phyloP scores from a whole-genome alignment of 2,797 vertebrate species.

The Acipenser ruthenus region DNA sequence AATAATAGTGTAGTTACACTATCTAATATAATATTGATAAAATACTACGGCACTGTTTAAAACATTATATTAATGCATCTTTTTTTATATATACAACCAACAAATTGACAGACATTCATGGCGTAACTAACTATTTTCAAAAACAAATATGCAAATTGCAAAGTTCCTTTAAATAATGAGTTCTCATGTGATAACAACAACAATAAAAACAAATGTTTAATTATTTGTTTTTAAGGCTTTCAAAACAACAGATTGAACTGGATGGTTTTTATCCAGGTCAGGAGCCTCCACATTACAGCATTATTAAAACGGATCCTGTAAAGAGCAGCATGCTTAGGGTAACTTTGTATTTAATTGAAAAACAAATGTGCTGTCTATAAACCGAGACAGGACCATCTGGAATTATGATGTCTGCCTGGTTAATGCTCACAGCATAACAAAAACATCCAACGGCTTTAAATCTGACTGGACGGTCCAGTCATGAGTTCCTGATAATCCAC shows the following conservation, averaged over 20 bases:
- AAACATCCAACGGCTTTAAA: constrained; percentile 1
- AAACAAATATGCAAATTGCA: too few relatives aligned
- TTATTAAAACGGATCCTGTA: constrained; percentile 5
- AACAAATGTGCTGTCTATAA: constrained; percentile 14
- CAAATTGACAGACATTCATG: too few relatives aligned
- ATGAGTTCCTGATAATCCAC: background rate
- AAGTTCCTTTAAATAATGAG: too few relatives aligned
- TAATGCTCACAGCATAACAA: background rate
- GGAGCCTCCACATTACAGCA: background rate
- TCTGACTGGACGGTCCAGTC: constrained; percentile 1
- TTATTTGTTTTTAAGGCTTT: too few relatives aligned
- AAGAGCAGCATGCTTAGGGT: constrained; percentile 13
- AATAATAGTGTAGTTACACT: too few relatives aligned
- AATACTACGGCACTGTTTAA: too few relatives aligned
- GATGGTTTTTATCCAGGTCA: background rate
- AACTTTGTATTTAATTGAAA: constrained; percentile 12
- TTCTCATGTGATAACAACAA: too few relatives aligned
- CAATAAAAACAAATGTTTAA: too few relatives aligned
- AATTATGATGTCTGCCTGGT: constrained; percentile 5
- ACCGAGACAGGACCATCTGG: constrained; percentile 13
- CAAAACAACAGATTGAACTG: background rate
- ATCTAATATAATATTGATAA: too few relatives aligned
- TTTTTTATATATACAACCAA: too few relatives aligned
- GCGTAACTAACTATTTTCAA: too few relatives aligned
- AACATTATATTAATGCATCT: too few relatives aligned